Evolutionary conservation across 2,797 vertebrate genomes (phyloP).

Genomic region (Garrulus glandarius): DNA sequence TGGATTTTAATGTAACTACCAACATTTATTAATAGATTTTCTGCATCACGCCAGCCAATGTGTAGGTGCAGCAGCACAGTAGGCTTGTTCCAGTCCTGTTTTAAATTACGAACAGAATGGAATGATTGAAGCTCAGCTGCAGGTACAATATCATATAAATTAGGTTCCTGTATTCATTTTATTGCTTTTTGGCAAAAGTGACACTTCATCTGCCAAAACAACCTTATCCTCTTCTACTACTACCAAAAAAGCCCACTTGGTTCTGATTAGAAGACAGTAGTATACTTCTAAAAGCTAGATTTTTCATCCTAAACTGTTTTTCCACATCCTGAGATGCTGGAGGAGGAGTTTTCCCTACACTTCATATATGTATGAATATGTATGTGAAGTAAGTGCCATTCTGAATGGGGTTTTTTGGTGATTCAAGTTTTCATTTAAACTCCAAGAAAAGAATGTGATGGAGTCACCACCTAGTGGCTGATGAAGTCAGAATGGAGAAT

Average conservation of each 20-base stretch:
- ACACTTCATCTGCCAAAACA: neutral
- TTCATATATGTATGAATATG: rapidly evolving
- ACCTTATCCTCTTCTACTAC: neutral
- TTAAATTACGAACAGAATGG: neutral
- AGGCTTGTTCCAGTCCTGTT: neutral
- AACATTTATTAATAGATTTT: neutral
- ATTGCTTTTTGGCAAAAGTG: neutral
- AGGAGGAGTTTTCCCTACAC: neutral
- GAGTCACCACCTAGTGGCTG: constrained; percentile 22
- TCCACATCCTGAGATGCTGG: neutral
- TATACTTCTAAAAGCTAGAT: neutral
- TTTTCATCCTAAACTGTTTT: neutral
- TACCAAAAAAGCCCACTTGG: neutral
- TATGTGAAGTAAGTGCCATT: neutral
- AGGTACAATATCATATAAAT: neutral
- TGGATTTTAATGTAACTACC: neutral
- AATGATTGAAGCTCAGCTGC: neutral
- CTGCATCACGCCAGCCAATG: neutral
- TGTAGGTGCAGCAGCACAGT: neutral
- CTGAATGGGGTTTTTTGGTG: rapidly evolving
- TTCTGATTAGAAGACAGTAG: neutral
- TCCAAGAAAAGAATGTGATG: neutral
- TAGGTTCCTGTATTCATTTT: neutral
- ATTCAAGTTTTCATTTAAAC: neutral
- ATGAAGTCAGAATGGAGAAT: neutral